A percentile compares a stretch with the other conserved stretches of the same genome.
These are phyloP conservation scores for Thumatha senex DNA, from an alignment of 2,888 invertebrate genomes.

Conservation along the genomic window DNA sequence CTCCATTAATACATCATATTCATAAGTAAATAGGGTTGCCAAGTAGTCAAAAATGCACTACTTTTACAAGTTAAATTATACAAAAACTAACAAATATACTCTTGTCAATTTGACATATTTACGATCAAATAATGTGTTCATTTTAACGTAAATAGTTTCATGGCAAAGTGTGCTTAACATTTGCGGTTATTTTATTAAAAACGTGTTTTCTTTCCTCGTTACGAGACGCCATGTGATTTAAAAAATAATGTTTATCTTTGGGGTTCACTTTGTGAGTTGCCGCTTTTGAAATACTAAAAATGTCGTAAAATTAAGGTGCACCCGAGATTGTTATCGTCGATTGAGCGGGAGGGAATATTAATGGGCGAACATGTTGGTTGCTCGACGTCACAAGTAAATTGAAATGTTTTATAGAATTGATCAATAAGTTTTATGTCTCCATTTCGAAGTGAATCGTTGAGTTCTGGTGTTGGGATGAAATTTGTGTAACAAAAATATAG, in stretches of 20 bases:
- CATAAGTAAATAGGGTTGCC: too few species aligned
- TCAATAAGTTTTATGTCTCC: slow-evolving; percentile 36
- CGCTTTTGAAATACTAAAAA: slow-evolving; percentile 42
- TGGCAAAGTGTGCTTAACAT: slow-evolving; percentile 28
- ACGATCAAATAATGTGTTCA: slow-evolving; percentile 16
- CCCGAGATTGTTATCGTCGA: slow-evolving; percentile 37
- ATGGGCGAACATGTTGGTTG: slow-evolving; percentile 28
- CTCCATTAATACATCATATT: too few species aligned
- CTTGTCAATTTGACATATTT: slow-evolving; percentile 4
- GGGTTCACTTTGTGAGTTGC: slow-evolving; percentile 40
- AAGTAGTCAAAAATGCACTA: too few species aligned
- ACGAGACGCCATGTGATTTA: slow-evolving; percentile 36
- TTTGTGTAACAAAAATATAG: too few species aligned
- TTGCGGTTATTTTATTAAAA: slow-evolving; percentile 31
- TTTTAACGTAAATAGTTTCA: slow-evolving; percentile 30
- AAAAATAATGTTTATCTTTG: slow-evolving; percentile 36
- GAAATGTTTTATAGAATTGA: slow-evolving; percentile 40
- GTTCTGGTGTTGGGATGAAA: too few species aligned
- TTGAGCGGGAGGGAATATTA: slow-evolving; percentile 39
- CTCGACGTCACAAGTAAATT: slow-evolving; percentile 34
- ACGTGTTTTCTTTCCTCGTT: slow-evolving; percentile 17
- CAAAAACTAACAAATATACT: background rate
- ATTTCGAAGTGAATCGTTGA: background rate
- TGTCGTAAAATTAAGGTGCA: slow-evolving; percentile 39
- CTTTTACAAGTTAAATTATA: too few species aligned